Conservation (phyloP, 2,113 vertebrate species). For the Urocynchramus pylzowi region DNA sequence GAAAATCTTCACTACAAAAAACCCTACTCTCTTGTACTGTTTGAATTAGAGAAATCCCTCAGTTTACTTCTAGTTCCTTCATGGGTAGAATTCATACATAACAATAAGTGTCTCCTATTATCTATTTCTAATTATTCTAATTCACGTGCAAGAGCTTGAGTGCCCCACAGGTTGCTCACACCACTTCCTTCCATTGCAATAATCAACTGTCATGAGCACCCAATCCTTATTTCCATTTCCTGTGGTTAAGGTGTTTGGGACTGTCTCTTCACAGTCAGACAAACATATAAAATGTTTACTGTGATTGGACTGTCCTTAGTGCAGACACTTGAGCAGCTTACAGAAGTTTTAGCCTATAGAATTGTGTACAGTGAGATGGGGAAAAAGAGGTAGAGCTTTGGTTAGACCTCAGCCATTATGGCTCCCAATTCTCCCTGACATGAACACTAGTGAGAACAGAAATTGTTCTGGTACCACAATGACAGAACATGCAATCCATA, state of each 20-base stretch:
- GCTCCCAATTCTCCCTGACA: not conserved
- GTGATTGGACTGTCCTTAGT: not conserved
- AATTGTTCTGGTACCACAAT: not conserved
- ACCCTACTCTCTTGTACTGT: rapidly evolving
- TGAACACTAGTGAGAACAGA: not conserved
- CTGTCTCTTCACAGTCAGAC: not conserved
- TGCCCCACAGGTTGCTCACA: not conserved
- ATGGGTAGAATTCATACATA: not conserved
- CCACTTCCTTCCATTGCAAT: not conserved
- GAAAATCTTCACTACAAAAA: not conserved
- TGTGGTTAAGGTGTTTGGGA: not conserved
- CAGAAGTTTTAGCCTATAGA: not conserved
- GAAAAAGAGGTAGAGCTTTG: not conserved
- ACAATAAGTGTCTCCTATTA: not conserved
- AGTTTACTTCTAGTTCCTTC: not conserved
- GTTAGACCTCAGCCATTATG: not conserved
- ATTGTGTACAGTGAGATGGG: not conserved
- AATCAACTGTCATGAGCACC: not conserved
- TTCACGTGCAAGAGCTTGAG: not conserved
- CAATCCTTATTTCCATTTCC: not conserved
- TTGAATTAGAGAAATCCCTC: not conserved
- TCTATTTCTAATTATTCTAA: not conserved
- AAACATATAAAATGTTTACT: not conserved
- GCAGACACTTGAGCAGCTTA: not conserved
- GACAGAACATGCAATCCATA: not conserved